Evolutionary conservation across 1,140 invertebrate genomes (phyloP), one percentile per base, ranked within the genome.

Genomic region (Parapsyche elsis): DNA sequence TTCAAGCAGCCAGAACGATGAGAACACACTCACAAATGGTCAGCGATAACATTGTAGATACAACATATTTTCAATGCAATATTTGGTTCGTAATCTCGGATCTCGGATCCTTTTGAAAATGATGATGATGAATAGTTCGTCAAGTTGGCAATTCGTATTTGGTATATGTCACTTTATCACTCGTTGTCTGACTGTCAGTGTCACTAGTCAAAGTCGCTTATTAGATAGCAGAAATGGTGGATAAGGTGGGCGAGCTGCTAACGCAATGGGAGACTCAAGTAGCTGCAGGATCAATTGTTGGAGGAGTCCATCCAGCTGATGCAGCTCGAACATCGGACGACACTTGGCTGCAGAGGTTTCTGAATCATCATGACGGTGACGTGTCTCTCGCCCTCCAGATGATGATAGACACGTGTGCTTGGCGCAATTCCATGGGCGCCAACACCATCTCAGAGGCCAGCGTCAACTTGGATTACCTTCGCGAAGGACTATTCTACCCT

Each of bases 391-490:
- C 95, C 0, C 86, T 94, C 0, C 90, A 92, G 16, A 95, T 97
- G 92, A 87, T 97, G 0, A 95, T 94, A 91, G 93, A 95, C 5
- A 93, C 94, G 38, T 92, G 95, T 80, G 90, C 91, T 82, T 99
- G 96, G 96, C 91, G 97, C 80, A 95, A 94, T 87, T 92, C 92
- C 46, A 92, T 93, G 84, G 93, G 92, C 0, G 91, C 94, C 0
- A 96, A 96, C 90, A 93, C 95, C 85, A 90, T 96, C 0, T 91
- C 87, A 23, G 92, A 94, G 84, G 89, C 88, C 16, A 93, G 89
- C 80, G 88, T 97, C 0, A 91, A 90, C 57, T 88, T 90, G 86
- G 93, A 95, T 21, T 93, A 95, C 84, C 87, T 96, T 49, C 91
- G 94, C 46, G 92, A 93, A 84, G 96, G 96, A 44, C 90, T 92